Evolutionary conservation across 1,140 invertebrate genomes (phyloP).

Genomic region (Anastatus disparis): DNA sequence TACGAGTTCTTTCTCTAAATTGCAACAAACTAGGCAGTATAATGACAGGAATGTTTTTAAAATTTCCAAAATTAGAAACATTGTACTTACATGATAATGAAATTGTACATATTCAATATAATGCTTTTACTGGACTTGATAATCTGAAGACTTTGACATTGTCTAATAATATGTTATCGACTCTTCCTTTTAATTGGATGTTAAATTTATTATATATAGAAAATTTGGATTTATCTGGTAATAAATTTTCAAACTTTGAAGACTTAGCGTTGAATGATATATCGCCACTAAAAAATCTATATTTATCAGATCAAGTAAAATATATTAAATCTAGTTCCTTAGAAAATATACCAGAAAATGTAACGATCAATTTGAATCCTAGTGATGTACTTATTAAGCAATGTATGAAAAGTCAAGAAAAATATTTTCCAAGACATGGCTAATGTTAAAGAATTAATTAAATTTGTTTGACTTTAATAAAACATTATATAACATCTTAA

Average conservation of each 20-base stretch:
- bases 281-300: background rate
- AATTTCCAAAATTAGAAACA: background rate
- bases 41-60: background rate
- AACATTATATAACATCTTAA: no score
- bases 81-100: constrained; percentile 34
- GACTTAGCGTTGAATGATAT: background rate
- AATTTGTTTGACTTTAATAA: no score
- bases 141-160: constrained; percentile 37
- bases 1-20: constrained; percentile 9
- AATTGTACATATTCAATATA: background rate
- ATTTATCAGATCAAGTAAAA: constrained; percentile 27
- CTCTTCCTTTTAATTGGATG: constrained; percentile 22
- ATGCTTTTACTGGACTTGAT: background rate
- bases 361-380: constrained; percentile 15
- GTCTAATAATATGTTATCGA: constrained; percentile 14
- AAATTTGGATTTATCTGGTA: constrained; percentile 31
- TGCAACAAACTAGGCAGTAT: constrained; percentile 24
- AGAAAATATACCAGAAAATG: background rate
- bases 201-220: background rate
- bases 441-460: no score
- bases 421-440: no score
- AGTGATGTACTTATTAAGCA: no score
- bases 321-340: background rate
- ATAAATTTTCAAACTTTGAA: background rate
- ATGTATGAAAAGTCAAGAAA: no score